phyloP scores from a whole-genome alignment of 2,113 vertebrate genomes.

The Gambusia holbrooki region DNA sequence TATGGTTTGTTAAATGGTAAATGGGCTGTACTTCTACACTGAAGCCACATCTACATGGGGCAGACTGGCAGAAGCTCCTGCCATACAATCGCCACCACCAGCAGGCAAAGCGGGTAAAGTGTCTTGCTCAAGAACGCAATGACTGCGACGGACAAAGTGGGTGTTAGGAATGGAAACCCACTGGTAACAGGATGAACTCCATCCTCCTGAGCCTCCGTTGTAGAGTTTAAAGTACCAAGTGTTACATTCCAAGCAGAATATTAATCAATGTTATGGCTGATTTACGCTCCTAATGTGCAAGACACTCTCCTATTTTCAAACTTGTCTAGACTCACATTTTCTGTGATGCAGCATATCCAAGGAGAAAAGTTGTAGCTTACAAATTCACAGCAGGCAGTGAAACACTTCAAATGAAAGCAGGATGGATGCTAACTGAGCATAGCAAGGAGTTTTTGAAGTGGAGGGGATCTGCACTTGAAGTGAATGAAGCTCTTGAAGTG shows the following conservation, averaged over 20 bases:
- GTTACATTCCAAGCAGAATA: neutral
- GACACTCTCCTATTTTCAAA: constrained; percentile 14
- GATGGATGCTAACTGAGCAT: constrained; percentile 22
- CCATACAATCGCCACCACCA: no score
- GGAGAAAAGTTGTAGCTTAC: constrained; percentile 1
- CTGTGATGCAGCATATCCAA: constrained; percentile 1
- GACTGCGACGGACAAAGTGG: no score
- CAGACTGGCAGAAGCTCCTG: no score
- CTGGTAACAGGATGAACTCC: no score
- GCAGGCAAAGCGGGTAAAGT: no score
- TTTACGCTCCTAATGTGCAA: constrained; percentile 20
- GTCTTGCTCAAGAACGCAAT: no score
- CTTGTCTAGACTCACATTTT: neutral
- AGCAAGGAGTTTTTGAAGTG: constrained; percentile 29
- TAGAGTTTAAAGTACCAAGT: no score
- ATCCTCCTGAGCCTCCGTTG: no score
- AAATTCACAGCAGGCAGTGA: neutral
- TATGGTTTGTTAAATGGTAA: constrained; percentile 3
- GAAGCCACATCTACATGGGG: no score
- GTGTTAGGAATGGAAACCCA: no score
- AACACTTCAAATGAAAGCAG: constrained; percentile 11
- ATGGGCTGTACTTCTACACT: neutral
- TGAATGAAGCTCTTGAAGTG: constrained; percentile 12
- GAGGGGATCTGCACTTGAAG: constrained; percentile 5
- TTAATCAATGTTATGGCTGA: constrained; percentile 1